These are phyloP conservation scores for Ficedula albicollis DNA, from an alignment of 2,797 vertebrate species.

Conservation along the genomic window DNA sequence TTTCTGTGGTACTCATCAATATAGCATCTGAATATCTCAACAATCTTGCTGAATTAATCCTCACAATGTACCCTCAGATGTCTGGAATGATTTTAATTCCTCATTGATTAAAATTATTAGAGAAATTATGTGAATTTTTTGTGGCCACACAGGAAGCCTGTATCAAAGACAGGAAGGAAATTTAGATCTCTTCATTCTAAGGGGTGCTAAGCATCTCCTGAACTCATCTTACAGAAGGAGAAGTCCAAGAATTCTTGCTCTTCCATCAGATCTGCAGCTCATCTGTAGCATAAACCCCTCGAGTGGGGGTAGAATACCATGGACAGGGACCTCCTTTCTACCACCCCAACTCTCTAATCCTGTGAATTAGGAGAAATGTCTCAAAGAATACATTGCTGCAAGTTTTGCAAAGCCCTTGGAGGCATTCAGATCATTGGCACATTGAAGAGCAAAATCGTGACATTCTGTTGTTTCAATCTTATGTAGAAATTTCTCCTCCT, in stretches of 20 bases:
- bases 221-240: neutral
- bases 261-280: neutral
- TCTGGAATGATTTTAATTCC: slow-evolving; percentile 43
- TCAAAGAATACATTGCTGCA: neutral
- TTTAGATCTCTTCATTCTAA: neutral
- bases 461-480: neutral
- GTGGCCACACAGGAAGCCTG: neutral
- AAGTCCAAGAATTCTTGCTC: rapidly evolving
- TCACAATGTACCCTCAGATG: slow-evolving; percentile 25
- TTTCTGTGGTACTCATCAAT: slow-evolving; percentile 58
- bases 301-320: neutral
- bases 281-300: neutral
- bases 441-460: neutral
- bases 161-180: neutral
- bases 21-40: slow-evolving; percentile 27
- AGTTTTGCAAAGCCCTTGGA: neutral
- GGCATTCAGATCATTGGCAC: neutral
- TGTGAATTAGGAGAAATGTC: neutral
- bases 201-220: neutral
- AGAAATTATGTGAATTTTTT: neutral
- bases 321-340: neutral
- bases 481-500: neutral
- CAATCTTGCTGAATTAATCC: slow-evolving; percentile 28
- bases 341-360: neutral
- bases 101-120: slow-evolving; percentile 8